phyloP scores from a whole-genome alignment of 2,797 vertebrate species.

The Neomorphus geoffroyi region DNA sequence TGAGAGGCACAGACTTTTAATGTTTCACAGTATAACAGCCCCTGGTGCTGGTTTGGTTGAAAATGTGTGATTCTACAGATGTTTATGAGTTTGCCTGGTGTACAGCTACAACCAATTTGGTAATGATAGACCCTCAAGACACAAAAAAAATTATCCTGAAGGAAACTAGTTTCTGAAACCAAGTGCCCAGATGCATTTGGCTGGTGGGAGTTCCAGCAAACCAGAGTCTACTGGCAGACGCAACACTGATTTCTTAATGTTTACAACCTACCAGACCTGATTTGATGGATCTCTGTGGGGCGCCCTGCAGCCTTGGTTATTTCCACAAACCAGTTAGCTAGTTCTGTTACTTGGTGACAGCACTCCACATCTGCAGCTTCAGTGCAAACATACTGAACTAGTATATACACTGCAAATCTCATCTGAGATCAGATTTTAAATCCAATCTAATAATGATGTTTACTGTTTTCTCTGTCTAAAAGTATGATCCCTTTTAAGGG shows the following conservation, averaged over 20 bases:
- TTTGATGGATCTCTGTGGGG: slow-evolving; percentile 74
- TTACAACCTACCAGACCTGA: slow-evolving; percentile 73
- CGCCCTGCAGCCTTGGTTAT: slow-evolving; percentile 72
- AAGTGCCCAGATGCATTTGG: slow-evolving; percentile 71
- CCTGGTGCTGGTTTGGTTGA: background rate
- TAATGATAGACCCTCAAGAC: slow-evolving; percentile 61
- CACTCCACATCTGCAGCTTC: slow-evolving; percentile 54
- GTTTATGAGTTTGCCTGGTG: slow-evolving; percentile 60
- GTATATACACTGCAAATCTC: background rate
- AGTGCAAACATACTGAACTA: slow-evolving; percentile 30
- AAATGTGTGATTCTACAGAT: slow-evolving; percentile 64
- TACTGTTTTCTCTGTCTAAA: background rate
- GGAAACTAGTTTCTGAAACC: slow-evolving; percentile 70
- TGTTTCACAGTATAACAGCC: slow-evolving; percentile 27
- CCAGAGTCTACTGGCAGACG: slow-evolving; percentile 71
- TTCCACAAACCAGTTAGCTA: slow-evolving; percentile 70
- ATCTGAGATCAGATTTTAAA: slow-evolving; percentile 15
- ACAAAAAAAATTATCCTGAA: slow-evolving; percentile 69
- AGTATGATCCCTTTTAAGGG: background rate
- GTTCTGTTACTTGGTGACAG: slow-evolving; percentile 53
- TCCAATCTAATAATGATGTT: background rate
- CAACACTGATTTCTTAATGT: slow-evolving; percentile 72
- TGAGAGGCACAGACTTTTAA: slow-evolving; percentile 25
- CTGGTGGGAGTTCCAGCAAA: slow-evolving; percentile 72
- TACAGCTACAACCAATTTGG: slow-evolving; percentile 69